Evolutionary conservation across 2,797 vertebrate genomes (phyloP), one percentile per base, ranked within the genome.

Genomic region (Epinephelus coioides): DNA sequence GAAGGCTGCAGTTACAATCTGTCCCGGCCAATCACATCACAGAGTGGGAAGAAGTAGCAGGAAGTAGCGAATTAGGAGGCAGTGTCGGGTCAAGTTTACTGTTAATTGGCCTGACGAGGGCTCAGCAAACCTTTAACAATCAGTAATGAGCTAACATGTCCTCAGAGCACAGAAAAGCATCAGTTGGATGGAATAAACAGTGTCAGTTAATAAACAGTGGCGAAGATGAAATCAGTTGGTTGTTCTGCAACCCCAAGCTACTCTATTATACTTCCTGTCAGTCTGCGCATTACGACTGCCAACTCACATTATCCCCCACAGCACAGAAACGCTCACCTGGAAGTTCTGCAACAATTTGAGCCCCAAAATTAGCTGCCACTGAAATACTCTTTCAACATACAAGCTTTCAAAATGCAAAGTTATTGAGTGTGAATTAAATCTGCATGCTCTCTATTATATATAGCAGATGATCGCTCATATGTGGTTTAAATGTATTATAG

Each of bases 1-100:
- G 94, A 95, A 91, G 86, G 92, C 88, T 78, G 86, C 91, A 88
- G 92, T 91, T 91, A 83, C 87, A 85, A 71, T 87, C 84, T 92
- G 91, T 92, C 93, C 85, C 38, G 54, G 85, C 86, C 91, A 86
- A 90, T 95, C 92, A 86, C 84, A 44, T 95, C 91, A 93, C 61
- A 66, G 76, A 65, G 61, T 63, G n/a, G 76, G 27, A 73, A 71
- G 83, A 80, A 79, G 87, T 84, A 69, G 79, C 78, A 73, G 81
- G 82, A 91, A 89, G 91, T 73, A 77, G 75, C 49, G 15, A 88
- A 90, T 91, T 87, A 88, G 86, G 81, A 91, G 70, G 66, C 84
- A 61, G 69, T 87, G 91, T 92, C 91, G 46, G 87, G 88, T 91
- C 89, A 89, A 62, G 88, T 93, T 91, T 90, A 59, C 69, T 68